Conservation (phyloP, 2,888 invertebrate species). For the Chymomyza amoena region DNA sequence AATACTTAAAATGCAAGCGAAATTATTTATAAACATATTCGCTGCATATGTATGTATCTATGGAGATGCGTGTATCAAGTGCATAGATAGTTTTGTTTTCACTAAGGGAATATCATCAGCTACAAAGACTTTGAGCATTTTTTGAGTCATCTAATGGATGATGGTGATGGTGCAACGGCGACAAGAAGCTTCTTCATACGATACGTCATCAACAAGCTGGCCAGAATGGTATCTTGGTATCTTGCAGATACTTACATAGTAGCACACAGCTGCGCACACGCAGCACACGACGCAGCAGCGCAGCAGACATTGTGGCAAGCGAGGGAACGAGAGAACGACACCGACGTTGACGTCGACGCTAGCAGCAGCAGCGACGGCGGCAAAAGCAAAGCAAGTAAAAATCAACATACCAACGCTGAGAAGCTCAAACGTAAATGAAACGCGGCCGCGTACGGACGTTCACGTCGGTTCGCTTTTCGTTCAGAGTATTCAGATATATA, state of each 20-base stretch:
- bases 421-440: conserved; percentile 71
- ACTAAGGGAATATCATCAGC: not conserved
- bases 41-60: not conserved
- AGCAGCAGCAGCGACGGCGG: conserved; percentile 35
- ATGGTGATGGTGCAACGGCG: not conserved
- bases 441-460: conserved; percentile 72
- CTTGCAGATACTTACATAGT: conserved; percentile 25
- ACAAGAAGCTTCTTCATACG: conserved; percentile 10
- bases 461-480: not conserved
- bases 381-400: conserved; percentile 58
- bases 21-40: not conserved
- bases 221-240: conserved; percentile 16
- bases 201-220: conserved; percentile 59
- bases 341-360: conserved; percentile 19
- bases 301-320: conserved; percentile 13
- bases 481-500: not conserved
- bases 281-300: conserved; percentile 28
- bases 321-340: conserved; percentile 27
- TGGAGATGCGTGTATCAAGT: not conserved
- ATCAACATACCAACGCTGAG: conserved; percentile 55
- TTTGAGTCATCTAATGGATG: not conserved
- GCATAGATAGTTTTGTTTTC: conserved; percentile 56
- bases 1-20: not conserved
- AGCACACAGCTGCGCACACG: conserved; percentile 52
- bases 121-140: not conserved